A percentile compares a stretch with the other conserved stretches of the same genome.
Evolutionary conservation across 2,113 vertebrate species (phyloP).

Genomic region (Thalassoma bifasciatum): DNA sequence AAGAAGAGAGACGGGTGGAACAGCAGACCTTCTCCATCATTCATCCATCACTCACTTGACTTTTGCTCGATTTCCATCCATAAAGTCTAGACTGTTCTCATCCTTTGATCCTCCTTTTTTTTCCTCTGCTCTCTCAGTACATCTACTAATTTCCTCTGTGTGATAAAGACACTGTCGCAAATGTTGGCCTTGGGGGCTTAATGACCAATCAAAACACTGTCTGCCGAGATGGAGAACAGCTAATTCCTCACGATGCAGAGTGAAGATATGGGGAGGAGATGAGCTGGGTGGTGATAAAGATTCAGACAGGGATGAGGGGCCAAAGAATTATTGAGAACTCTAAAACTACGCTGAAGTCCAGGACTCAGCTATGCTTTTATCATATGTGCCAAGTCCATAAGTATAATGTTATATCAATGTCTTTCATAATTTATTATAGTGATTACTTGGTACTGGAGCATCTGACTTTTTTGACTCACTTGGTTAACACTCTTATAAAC

Average conservation of each 20-base stretch:
- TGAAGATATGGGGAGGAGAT: slow-evolving; percentile 20
- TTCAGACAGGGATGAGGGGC: slow-evolving; percentile 26
- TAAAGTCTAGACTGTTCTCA: slow-evolving; percentile 11
- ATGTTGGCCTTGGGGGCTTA: slow-evolving; percentile 64
- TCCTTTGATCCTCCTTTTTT: slow-evolving; percentile 31
- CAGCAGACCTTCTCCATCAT: slow-evolving; percentile 25
- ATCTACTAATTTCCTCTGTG: slow-evolving; percentile 60
- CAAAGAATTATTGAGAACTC: neutral
- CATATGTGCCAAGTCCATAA: neutral
- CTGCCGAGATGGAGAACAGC: slow-evolving; percentile 51
- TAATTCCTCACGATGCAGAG: slow-evolving; percentile 61
- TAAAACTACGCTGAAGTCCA: neutral
- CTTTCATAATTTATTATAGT: too few relatives aligned
- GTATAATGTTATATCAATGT: neutral
- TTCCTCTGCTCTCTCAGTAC: slow-evolving; percentile 36
- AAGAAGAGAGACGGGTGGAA: slow-evolving; percentile 34
- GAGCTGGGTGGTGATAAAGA: slow-evolving; percentile 25
- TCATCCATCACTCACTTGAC: slow-evolving; percentile 38
- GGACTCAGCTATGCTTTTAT: neutral
- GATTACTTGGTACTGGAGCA: too few relatives aligned
- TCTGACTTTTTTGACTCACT: too few relatives aligned
- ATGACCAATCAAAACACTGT: slow-evolving; percentile 73
- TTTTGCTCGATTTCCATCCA: slow-evolving; percentile 39
- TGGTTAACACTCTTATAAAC: too few relatives aligned
- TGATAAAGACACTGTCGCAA: slow-evolving; percentile 60